Evolutionary conservation across 2,888 invertebrate genomes (phyloP), one percentile per base, ranked within the genome.

Genomic region (Hirtodrosophila trivittata): DNA sequence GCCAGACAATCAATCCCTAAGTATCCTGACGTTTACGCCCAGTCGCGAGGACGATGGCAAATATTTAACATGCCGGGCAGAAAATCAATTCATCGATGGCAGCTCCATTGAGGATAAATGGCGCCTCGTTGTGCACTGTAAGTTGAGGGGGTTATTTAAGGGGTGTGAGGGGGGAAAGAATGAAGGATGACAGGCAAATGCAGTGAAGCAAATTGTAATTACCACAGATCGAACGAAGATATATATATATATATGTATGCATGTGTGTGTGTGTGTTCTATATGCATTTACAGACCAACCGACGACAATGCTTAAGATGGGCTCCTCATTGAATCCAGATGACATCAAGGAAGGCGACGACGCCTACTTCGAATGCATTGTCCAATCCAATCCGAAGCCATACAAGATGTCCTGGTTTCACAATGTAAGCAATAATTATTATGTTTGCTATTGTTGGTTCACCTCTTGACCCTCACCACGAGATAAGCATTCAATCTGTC

Each of bases 331-430:
- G 77, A 96, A 96, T 90, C 95, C 96, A 7, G 94, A 95, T 77
- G 95, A 95, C 90, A 96, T 97, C 89, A 97, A 96, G 91, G 97
- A 97, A 91, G 96, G 96, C 28, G 96, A 96, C 88, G 96, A 96
- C 90, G 96, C 96, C 59, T 96, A 96, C 90, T 97, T 97, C 91
- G 96, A 96, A 89, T 97, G 96, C 91, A 94, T 94, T 75, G 95
- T 97, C 70, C 93, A 94, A 88, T 95, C 96, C 45, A 97, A 97
- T 91, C 97, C 96, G 12, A 95, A 95, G 88, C 94, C 94, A 26
- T 95, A 96, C 91, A 95, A 96, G 89, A 94, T 96, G 82, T 94
- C 95, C 60, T 97, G 96, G 96, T 96, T 94, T 90, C 96, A 96
- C 90, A 95, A 95, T 88, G 97, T 97, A 92, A 95, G 95, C 94